Evolutionary conservation across 2,797 vertebrate genomes (phyloP).

Genomic region (Macropodus opercularis): DNA sequence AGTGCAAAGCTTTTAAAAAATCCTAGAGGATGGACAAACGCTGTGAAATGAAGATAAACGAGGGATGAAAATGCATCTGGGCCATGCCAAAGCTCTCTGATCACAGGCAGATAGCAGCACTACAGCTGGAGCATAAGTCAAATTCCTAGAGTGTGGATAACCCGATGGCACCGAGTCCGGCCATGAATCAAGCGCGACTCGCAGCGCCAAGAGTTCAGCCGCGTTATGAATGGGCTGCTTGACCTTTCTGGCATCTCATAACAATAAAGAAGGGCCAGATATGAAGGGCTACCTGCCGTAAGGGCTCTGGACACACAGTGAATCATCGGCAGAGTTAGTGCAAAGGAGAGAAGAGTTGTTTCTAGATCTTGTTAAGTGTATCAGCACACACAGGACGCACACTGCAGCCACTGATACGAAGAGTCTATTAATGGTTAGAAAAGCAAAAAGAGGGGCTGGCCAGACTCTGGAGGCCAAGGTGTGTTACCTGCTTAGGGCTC

Average conservation of each 20-base stretch:
- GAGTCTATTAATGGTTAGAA: slow-evolving; percentile 31
- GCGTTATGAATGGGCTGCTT: slow-evolving; percentile 41
- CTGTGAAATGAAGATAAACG: slow-evolving; percentile 24
- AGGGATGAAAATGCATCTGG: slow-evolving; percentile 15
- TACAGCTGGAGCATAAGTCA: slow-evolving; percentile 33
- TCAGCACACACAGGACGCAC: slow-evolving; percentile 33
- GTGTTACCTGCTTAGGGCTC: slow-evolving; percentile 96
- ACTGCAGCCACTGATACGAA: slow-evolving; percentile 44
- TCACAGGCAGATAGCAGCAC: slow-evolving; percentile 39
- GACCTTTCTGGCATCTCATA: slow-evolving; percentile 32
- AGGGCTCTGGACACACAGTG: slow-evolving; percentile 15
- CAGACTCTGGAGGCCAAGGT: slow-evolving; percentile 45
- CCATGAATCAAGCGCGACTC: slow-evolving; percentile 40
- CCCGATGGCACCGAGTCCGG: slow-evolving; percentile 30
- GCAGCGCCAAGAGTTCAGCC: slow-evolving; percentile 38
- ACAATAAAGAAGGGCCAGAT: slow-evolving; percentile 34
- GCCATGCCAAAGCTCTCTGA: slow-evolving; percentile 38
- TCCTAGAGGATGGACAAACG: slow-evolving; percentile 8
- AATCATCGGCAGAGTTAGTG: slow-evolving; percentile 51
- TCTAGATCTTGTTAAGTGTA: slow-evolving; percentile 15
- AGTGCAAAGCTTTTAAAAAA: slow-evolving; percentile 29
- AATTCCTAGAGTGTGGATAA: slow-evolving; percentile 19
- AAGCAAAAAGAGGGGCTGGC: slow-evolving; percentile 41
- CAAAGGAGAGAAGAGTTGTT: slow-evolving; percentile 9
- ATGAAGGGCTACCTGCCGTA: slow-evolving; percentile 21